Conservation (phyloP, 2,113 vertebrate species). For the Blennius ocellaris region DNA sequence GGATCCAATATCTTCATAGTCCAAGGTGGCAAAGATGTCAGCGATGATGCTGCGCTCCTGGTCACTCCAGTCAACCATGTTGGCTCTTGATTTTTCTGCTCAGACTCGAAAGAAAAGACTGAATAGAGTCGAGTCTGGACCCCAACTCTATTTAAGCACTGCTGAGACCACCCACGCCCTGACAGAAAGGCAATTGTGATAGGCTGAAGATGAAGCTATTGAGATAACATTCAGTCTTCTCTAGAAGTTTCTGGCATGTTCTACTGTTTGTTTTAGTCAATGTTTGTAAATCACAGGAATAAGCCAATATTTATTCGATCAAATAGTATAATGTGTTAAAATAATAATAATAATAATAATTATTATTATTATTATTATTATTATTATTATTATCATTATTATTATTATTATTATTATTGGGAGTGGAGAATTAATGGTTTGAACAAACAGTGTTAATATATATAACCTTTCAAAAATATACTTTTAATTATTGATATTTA, state of each 20-base stretch:
- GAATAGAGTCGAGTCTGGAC: slow-evolving; percentile 11
- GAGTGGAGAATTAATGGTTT: too few relatives aligned
- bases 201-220: slow-evolving; percentile 62
- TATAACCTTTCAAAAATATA: too few relatives aligned
- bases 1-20: slow-evolving; percentile 74
- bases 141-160: slow-evolving; percentile 54
- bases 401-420: too few relatives aligned
- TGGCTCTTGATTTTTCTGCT: slow-evolving; percentile 29
- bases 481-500: too few relatives aligned
- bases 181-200: slow-evolving; percentile 20
- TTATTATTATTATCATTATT: too few relatives aligned
- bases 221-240: slow-evolving; percentile 52
- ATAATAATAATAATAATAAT: too few relatives aligned
- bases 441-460: too few relatives aligned
- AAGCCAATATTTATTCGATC: too few relatives aligned
- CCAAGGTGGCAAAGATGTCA: slow-evolving; percentile 67
- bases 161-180: slow-evolving; percentile 27
- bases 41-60: slow-evolving; percentile 71
- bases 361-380: too few relatives aligned
- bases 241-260: slow-evolving; percentile 49
- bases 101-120: slow-evolving; percentile 46
- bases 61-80: slow-evolving; percentile 81
- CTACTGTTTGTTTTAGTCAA: neutral
- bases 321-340: too few relatives aligned
- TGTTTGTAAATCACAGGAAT: too few relatives aligned